Percentiles rank a stretch among this genome's conserved stretches.
phyloP scores from a whole-genome alignment of 2,888 invertebrate species.

The Eilema caniola region DNA sequence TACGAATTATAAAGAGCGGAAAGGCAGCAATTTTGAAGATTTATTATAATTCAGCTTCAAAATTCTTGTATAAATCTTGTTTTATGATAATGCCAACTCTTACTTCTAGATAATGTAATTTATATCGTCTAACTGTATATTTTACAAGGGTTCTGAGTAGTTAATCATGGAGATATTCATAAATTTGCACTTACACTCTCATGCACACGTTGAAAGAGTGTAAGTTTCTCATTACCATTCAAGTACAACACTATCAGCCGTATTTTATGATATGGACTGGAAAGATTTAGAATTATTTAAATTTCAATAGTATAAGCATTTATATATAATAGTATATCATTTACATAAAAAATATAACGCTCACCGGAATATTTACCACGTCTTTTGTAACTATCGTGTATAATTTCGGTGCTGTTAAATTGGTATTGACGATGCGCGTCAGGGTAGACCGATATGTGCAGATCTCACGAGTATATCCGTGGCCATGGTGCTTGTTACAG shows the following conservation, averaged over 20 bases:
- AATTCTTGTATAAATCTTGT: conserved; percentile 6
- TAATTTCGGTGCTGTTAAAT: too few relatives aligned
- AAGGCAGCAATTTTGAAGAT: not conserved
- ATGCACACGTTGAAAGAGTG: not conserved
- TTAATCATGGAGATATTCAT: not conserved
- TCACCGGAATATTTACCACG: too few relatives aligned
- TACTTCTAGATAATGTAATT: not conserved
- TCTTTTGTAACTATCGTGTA: too few relatives aligned
- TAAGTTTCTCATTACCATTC: not conserved
- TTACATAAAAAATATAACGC: too few relatives aligned
- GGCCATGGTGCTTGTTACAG: too few relatives aligned
- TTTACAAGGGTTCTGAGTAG: conserved; percentile 4
- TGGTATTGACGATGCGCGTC: too few relatives aligned
- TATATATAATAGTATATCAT: too few relatives aligned
- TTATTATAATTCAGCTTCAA: not conserved
- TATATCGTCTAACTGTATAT: conserved; percentile 5
- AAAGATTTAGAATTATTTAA: not conserved
- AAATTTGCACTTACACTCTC: not conserved
- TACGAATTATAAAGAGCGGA: not conserved
- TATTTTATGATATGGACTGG: not conserved
- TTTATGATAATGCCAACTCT: not conserved
- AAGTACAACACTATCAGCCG: not conserved
- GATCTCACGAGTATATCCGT: too few relatives aligned
- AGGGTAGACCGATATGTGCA: too few relatives aligned
- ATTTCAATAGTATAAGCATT: not conserved